A percentile compares a stretch with the other conserved stretches of the same genome.
These are phyloP conservation scores for Lepus americanus DNA, from an alignment of 2,113 vertebrate genomes.

Conservation along the genomic window DNA sequence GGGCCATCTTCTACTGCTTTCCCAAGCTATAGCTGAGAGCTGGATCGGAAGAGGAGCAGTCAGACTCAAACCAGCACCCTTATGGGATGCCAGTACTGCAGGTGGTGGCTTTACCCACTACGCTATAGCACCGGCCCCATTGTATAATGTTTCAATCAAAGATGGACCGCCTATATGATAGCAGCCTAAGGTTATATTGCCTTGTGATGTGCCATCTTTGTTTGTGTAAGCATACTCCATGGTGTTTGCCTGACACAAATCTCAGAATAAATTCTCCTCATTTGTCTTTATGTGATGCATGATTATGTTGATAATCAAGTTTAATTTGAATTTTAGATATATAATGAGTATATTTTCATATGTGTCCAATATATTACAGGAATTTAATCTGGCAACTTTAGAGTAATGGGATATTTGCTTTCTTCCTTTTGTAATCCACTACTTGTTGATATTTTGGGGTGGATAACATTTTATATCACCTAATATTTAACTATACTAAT, in stretches of 20 bases:
- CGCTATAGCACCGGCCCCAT: no score
- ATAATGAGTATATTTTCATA: not conserved
- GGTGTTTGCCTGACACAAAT: not conserved
- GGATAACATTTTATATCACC: constrained; percentile 7
- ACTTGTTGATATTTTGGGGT: not conserved
- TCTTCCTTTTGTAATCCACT: not conserved
- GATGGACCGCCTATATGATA: not conserved
- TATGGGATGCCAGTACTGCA: no score
- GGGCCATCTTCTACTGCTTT: no score
- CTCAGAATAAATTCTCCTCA: not conserved
- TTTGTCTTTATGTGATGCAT: not conserved
- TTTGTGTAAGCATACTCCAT: not conserved
- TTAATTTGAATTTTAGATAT: constrained; percentile 41
- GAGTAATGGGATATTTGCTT: not conserved
- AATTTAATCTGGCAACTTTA: not conserved
- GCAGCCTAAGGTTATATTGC: not conserved
- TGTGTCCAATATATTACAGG: not conserved
- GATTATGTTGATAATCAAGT: not conserved
- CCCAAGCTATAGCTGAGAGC: no score
- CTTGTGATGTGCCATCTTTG: not conserved
- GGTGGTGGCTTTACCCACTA: no score
- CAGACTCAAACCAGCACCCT: no score
- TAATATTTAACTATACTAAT: not conserved
- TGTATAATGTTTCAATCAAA: not conserved
- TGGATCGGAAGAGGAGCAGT: no score